Conservation (phyloP, 2,113 vertebrate genomes). For the Campylomormyrus numenius region DNA sequence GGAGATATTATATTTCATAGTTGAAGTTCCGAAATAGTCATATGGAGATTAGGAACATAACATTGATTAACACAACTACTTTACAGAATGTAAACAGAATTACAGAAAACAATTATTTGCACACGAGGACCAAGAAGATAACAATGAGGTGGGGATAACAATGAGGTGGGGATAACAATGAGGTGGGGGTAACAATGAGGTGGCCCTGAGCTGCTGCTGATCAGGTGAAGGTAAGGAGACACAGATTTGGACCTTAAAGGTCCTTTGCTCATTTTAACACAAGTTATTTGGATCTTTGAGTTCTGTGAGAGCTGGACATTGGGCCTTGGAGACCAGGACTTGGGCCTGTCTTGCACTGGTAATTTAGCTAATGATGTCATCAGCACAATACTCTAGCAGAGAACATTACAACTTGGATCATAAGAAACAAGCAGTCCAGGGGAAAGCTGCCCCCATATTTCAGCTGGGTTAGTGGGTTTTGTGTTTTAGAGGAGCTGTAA, state of each 20-base stretch:
- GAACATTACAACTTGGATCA: neutral
- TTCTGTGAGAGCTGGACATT: neutral
- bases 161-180: neutral
- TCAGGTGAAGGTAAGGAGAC: neutral
- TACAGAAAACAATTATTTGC: slow-evolving; percentile 10
- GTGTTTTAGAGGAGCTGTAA: neutral
- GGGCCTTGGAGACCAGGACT: neutral
- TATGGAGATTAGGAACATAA: neutral
- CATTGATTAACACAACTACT: neutral
- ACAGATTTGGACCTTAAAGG: neutral
- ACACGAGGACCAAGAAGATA: neutral
- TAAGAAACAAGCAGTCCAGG: neutral
- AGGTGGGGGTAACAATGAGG: neutral
- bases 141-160: too few relatives aligned
- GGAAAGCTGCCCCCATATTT: neutral
- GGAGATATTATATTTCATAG: neutral
- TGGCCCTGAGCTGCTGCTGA: neutral
- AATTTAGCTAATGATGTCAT: neutral
- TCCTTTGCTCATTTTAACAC: neutral
- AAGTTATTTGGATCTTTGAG: neutral
- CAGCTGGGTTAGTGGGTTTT: neutral
- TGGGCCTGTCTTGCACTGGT: neutral
- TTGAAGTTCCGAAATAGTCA: neutral
- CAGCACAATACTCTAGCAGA: neutral
- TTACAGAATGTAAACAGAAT: neutral